Evolutionary conservation across 2,888 invertebrate genomes (phyloP), one percentile per base, ranked within the genome.

Genomic region (Atethmia centrago): DNA sequence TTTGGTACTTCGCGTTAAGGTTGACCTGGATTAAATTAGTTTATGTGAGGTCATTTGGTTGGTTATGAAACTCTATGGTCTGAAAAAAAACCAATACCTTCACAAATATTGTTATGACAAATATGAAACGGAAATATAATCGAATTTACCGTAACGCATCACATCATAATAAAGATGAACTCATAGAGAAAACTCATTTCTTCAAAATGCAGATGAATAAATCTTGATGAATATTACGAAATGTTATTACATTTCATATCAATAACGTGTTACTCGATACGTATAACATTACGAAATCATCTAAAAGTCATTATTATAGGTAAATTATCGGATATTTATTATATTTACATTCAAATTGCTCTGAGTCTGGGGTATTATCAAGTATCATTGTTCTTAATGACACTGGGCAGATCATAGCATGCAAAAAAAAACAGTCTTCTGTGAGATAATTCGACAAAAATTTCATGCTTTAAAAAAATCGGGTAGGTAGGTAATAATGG

Each of bases 231-330:
- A 42, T 47, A 71, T 21, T 3, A 21, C 36, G 14, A 45, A 69
- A 56, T 25, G 12, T 49, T 56, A 49, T 66, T 49, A 58, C 10
- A 51, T 69, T 51, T 45, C 8, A 36, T 79, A 45, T 40, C 28
- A 53, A 51, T 28, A 71, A 14, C 36, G 21, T 9, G n/a, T 47
- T 16, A 45, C 36, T 49, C 10, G 10, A 70, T 51, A 59, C 10
- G n/a, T 12, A 36, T 79, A 40, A 19, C 14, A 21, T 40, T 47
- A 73, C 7, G 14, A 55, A 51, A 62, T 56, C 25, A 62, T 36
- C 21, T 14, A 9, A 42, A 55, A 62, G 21, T 36, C 14, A 28
- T 71, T 25, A 16, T 1, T n/a, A 21, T 21, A 16, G 16, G n/a
- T 42, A n/a, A 21, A 40, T 53, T 16, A 47, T 51, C 16, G 19